phyloP scores from a whole-genome alignment of 2,888 invertebrate species.

The Heterodera filipjevi region DNA sequence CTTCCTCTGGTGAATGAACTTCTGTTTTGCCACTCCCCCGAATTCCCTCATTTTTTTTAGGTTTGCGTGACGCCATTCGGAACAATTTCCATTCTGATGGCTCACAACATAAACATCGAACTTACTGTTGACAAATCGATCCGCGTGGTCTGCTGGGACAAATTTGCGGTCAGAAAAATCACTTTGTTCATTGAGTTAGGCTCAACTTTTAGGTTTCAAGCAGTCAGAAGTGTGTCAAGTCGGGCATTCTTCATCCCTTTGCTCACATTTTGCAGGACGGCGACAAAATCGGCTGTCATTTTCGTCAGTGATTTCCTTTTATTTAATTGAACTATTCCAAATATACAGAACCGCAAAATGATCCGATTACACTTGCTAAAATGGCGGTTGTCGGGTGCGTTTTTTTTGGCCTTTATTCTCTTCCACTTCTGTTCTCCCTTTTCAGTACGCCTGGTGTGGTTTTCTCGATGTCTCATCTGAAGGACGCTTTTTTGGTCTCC shows the following conservation, averaged over 20 bases:
- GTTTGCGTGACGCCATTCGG: slow-evolving; percentile 67
- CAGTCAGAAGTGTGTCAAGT: slow-evolving; percentile 64
- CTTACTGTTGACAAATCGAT: slow-evolving; percentile 67
- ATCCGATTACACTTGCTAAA: slow-evolving; percentile 12
- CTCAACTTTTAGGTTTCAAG: slow-evolving; percentile 61
- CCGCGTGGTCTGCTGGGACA: slow-evolving; percentile 66
- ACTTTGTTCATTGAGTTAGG: not conserved
- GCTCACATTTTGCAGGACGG: slow-evolving; percentile 67
- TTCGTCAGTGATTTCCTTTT: slow-evolving; percentile 51
- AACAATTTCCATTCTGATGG: slow-evolving; percentile 66
- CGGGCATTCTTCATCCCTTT: slow-evolving; percentile 66
- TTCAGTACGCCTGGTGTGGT: slow-evolving; percentile 54
- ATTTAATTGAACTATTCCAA: not conserved
- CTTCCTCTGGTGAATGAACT: not conserved
- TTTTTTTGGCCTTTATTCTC: not conserved
- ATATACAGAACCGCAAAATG: not conserved
- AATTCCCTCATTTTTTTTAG: not conserved
- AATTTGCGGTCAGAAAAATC: slow-evolving; percentile 59
- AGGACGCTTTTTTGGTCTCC: slow-evolving; percentile 53
- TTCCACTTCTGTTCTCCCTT: not conserved
- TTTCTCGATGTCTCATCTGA: slow-evolving; percentile 55
- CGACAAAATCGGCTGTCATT: slow-evolving; percentile 65
- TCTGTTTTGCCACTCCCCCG: not conserved
- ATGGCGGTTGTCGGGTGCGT: slow-evolving; percentile 12
- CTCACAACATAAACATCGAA: slow-evolving; percentile 66